Conservation (phyloP, 2,113 vertebrate genomes). For the Ameiurus melas region DNA sequence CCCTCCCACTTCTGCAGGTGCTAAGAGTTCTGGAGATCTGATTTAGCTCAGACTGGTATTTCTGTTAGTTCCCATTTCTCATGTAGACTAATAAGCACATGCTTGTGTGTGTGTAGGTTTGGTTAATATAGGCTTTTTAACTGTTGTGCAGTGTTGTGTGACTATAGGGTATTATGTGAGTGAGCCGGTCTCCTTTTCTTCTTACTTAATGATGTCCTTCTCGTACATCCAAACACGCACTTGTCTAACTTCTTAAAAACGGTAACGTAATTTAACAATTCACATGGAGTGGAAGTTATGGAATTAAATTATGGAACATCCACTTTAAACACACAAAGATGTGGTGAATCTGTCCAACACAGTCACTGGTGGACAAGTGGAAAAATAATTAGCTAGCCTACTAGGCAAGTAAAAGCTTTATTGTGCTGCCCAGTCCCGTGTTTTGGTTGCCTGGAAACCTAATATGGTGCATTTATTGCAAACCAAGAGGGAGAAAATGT, state of each 20-base stretch:
- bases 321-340: neutral
- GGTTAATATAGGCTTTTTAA: neutral
- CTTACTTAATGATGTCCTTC: neutral
- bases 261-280: neutral
- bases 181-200: neutral
- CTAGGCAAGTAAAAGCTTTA: neutral
- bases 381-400: constrained; percentile 1
- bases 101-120: neutral
- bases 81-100: constrained; percentile 59
- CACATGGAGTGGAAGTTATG: neutral
- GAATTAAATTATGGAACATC: neutral
- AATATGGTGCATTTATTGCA: neutral
- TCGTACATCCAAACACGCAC: neutral
- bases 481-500: neutral
- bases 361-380: neutral
- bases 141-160: neutral
- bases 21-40: constrained; percentile 55
- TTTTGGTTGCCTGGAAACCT: neutral
- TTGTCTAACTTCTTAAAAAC: neutral
- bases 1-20: neutral
- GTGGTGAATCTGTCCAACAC: neutral
- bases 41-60: constrained; percentile 60
- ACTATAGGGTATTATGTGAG: neutral
- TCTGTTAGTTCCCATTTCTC: constrained; percentile 52
- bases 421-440: neutral